A percentile compares a stretch with the other conserved stretches of the same genome.
Conservation (phyloP, 2,113 vertebrate genomes). For the Cranoglanis bouderius region DNA sequence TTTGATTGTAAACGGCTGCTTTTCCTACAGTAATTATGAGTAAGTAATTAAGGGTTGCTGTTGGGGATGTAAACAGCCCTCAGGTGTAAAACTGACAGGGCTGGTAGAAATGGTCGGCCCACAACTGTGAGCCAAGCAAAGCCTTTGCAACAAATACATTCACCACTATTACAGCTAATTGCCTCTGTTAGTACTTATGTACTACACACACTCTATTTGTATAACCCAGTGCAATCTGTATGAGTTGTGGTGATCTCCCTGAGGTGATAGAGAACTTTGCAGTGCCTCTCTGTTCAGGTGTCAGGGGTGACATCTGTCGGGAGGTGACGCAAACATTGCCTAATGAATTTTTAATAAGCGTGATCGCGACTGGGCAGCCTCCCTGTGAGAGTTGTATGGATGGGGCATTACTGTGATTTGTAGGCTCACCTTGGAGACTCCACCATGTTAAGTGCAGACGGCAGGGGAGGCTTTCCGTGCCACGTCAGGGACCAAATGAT, state of each 20-base stretch:
- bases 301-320: constrained; percentile 67
- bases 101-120: constrained; percentile 6
- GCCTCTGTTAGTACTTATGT: background rate
- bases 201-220: constrained; percentile 10
- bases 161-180: background rate
- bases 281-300: constrained; percentile 57
- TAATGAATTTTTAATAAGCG: constrained; percentile 74
- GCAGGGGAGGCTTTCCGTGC: constrained; percentile 66
- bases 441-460: constrained; percentile 69
- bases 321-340: constrained; percentile 67
- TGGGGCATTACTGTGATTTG: constrained; percentile 72
- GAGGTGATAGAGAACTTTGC: constrained; percentile 56
- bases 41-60: constrained; percentile 29
- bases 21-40: constrained; percentile 41
- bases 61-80: constrained; percentile 13
- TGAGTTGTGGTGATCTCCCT: constrained; percentile 61
- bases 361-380: constrained; percentile 48
- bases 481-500: constrained; percentile 74
- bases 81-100: constrained; percentile 9
- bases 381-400: constrained; percentile 50
- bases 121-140: background rate
- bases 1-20: constrained; percentile 39
- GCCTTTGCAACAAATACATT: constrained; percentile 35
- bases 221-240: constrained; percentile 55
- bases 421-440: constrained; percentile 71